Evolutionary conservation across 2,113 vertebrate species (phyloP), one percentile per base, ranked within the genome.

Genomic region (Scytalopus superciliaris): DNA sequence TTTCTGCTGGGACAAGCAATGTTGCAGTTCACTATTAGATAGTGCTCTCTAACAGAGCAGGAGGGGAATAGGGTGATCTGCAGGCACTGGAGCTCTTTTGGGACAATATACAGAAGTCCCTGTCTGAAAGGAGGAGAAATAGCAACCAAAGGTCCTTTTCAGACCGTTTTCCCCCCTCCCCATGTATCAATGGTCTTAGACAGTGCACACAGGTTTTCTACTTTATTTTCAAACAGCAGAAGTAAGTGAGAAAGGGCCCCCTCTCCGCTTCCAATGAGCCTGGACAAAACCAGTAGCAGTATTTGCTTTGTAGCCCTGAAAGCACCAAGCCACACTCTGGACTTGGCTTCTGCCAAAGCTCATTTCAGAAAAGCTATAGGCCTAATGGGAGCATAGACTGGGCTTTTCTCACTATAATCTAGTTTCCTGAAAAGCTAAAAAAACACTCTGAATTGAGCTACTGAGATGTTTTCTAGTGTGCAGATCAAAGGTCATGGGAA

Each of bases 161-260:
- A 59, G 72, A 2, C 24, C 14, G 21, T 72, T 33, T 33, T 23
- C 4, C 25, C 30, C 30, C 39, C 0, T 13, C 6, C 28, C 16
- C 4, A 16, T 8, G 17, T 47, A 39, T 30, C 16, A 52, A 56
- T 19, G 3, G 66, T 45, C 37, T 44, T 35, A 57, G 50, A 53
- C 25, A 22, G 14, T 19, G 8, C 0, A 0, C 9, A 55, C 9
- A 82, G 24, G 9, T 69, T 79, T 87, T 79, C 56, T 64, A 14
- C 11, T 85, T 74, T 52, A 49, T 53, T 84, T 52, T 66, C n/a
- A 82, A 82, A 49, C 10, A 4, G 19, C n/a, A 85, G 49, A 73
- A 91, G 55, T 18, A 67, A 75, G 40, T 13, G n/a, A 81, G 33
- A 82, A 76, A 76, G 27, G 14, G 9, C 4, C 30, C 21, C 10